Percentiles rank a stretch among this genome's conserved stretches.
These are phyloP conservation scores for Tigriopus californicus DNA, from an alignment of 2,888 invertebrate species.

Conservation along the genomic window DNA sequence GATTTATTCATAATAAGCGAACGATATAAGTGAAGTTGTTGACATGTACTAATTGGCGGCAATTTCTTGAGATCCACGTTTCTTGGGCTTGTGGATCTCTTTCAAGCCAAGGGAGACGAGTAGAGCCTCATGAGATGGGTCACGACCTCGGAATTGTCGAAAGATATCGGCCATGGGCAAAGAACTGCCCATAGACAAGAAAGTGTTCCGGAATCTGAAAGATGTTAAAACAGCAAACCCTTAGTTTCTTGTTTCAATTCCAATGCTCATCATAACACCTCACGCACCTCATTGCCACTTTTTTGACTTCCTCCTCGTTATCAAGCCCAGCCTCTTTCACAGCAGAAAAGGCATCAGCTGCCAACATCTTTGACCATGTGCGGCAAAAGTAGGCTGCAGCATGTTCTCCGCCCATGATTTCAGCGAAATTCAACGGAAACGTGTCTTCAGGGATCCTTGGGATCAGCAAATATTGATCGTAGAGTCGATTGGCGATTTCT, in stretches of 20 bases:
- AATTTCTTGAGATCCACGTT: no score
- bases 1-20: no score
- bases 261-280: background rate
- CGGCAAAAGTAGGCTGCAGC: slow-evolving; percentile 65
- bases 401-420: slow-evolving; percentile 64
- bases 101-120: slow-evolving; percentile 39
- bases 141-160: slow-evolving; percentile 71
- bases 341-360: slow-evolving; percentile 70
- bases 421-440: slow-evolving; percentile 54
- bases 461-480: slow-evolving; percentile 60
- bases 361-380: slow-evolving; percentile 70
- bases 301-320: slow-evolving; percentile 23
- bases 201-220: slow-evolving; percentile 54
- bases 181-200: slow-evolving; percentile 60
- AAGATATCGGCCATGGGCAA: slow-evolving; percentile 66
- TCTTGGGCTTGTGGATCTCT: slow-evolving; percentile 20
- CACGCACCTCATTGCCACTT: slow-evolving; percentile 22
- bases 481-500: slow-evolving; percentile 37
- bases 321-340: slow-evolving; percentile 45
- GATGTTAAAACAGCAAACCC: slow-evolving; percentile 19
- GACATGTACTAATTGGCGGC: no score
- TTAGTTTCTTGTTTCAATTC: background rate
- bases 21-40: no score
- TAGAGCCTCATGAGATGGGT: slow-evolving; percentile 66
- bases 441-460: slow-evolving; percentile 56